Percentiles rank a stretch among this genome's conserved stretches.
phyloP scores from a whole-genome alignment of 2,113 vertebrate species.

The Oncorhynchus masou region DNA sequence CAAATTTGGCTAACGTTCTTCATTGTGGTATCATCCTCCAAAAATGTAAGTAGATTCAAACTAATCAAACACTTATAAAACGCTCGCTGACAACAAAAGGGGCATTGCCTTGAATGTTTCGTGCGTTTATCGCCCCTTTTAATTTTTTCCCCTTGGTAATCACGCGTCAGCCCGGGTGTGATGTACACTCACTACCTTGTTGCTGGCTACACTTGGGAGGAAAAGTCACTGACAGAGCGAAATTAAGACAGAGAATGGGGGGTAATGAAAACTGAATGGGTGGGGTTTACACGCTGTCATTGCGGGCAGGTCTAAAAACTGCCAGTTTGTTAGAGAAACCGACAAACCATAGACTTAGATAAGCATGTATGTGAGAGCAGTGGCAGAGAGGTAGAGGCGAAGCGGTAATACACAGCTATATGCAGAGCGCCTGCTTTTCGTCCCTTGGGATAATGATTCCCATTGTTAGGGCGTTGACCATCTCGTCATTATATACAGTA shows the following conservation, averaged over 20 bases:
- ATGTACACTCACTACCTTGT: constrained; percentile 38
- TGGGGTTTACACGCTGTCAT: background rate
- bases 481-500: too few relatives aligned
- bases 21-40: background rate
- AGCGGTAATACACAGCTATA: too few relatives aligned
- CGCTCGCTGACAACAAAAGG: constrained; percentile 35
- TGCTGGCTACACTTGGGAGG: constrained; percentile 54
- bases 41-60: background rate
- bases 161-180: constrained; percentile 65
- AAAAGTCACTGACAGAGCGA: constrained; percentile 43
- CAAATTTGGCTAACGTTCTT: constrained; percentile 25
- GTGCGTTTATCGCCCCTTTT: constrained; percentile 39
- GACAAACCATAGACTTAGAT: too few relatives aligned
- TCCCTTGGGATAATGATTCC: too few relatives aligned
- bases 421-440: too few relatives aligned
- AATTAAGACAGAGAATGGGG: constrained; percentile 29
- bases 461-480: too few relatives aligned
- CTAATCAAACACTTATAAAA: background rate
- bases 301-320: background rate
- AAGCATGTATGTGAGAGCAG: too few relatives aligned
- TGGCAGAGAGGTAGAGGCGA: too few relatives aligned
- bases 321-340: constrained; percentile 64
- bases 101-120: background rate
- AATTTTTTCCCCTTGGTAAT: constrained; percentile 49
- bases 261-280: background rate